Evolutionary conservation across 2,797 vertebrate genomes (phyloP).

Genomic region (Anabacerthia variegaticeps): DNA sequence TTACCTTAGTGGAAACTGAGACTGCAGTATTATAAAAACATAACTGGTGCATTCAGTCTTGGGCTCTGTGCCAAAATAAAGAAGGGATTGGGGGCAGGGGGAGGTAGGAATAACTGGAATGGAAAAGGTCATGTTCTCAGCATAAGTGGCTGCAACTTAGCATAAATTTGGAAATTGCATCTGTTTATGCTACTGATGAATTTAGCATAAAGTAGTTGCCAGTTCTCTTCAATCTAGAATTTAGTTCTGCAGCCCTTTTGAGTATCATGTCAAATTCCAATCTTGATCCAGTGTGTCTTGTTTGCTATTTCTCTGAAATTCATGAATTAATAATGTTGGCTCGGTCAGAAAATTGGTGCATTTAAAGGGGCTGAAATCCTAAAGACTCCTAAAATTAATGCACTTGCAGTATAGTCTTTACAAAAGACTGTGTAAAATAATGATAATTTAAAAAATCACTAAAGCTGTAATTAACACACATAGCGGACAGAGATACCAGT

Average conservation of each 20-base stretch:
- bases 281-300: background rate
- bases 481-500: background rate
- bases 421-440: background rate
- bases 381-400: background rate
- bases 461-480: background rate
- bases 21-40: background rate
- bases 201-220: background rate
- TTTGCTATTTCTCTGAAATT: background rate
- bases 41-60: background rate
- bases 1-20: background rate
- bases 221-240: background rate
- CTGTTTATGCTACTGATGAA: background rate
- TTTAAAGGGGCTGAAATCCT: background rate
- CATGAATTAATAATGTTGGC: background rate
- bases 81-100: background rate
- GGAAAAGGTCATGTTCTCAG: conserved; percentile 23
- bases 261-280: background rate
- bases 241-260: background rate
- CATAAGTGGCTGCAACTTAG: background rate
- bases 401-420: background rate
- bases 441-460: background rate
- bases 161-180: background rate
- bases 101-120: background rate
- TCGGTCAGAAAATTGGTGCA: background rate
- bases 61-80: conserved; percentile 8